Conservation (phyloP, 2,113 vertebrate genomes). For the Theristicus caerulescens region DNA sequence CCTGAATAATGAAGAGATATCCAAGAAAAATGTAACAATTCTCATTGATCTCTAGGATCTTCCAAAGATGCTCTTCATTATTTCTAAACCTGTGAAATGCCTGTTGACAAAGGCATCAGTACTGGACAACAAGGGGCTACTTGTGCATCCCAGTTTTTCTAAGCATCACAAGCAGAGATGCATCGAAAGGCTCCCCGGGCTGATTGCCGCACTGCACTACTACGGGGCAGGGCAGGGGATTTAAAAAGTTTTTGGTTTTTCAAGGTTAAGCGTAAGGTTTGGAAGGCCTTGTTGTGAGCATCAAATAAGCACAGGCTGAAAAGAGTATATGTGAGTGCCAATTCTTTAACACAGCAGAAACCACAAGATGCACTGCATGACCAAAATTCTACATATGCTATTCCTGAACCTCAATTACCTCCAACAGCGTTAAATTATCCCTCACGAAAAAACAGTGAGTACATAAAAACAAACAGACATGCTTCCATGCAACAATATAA, state of each 20-base stretch:
- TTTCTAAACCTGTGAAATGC: neutral
- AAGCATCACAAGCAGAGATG: neutral
- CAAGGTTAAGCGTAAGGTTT: neutral
- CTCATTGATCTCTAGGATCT: neutral
- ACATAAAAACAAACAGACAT: conserved; percentile 2
- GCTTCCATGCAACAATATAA: neutral
- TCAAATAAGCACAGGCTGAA: neutral
- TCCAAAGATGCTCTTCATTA: neutral
- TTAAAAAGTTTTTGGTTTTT: neutral
- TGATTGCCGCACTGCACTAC: neutral
- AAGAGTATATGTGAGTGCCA: neutral
- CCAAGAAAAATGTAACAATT: neutral
- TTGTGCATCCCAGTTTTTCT: neutral
- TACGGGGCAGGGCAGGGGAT: too few relatives aligned
- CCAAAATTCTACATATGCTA: neutral
- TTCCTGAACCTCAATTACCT: conserved; percentile 7
- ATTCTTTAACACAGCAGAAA: neutral
- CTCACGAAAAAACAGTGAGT: neutral
- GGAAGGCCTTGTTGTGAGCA: neutral
- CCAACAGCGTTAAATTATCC: conserved; percentile 18
- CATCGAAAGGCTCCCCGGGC: neutral
- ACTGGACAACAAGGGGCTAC: neutral
- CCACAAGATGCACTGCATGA: neutral
- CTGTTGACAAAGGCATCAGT: neutral
- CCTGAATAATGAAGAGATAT: neutral